Conservation (phyloP, 2,797 vertebrate genomes). For the Botia kubotai region DNA sequence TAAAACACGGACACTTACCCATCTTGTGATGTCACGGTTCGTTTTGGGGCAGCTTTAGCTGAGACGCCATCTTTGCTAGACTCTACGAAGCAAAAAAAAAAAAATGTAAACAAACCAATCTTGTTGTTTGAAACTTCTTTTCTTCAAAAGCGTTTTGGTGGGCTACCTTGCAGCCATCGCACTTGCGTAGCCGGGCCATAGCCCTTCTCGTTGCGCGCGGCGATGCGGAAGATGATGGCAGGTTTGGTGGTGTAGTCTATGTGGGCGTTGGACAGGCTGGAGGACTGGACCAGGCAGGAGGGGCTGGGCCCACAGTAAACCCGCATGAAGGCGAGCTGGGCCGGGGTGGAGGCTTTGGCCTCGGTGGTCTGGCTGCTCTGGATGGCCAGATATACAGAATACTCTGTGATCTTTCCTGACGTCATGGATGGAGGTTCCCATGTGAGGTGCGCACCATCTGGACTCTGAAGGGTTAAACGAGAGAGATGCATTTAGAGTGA, state of each 20-base stretch:
- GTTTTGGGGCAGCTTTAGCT: slow-evolving; percentile 87
- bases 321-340: slow-evolving; percentile 93
- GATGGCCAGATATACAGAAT: slow-evolving; percentile 94
- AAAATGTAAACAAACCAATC: background rate
- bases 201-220: slow-evolving; percentile 95
- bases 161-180: slow-evolving; percentile 92
- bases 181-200: slow-evolving; percentile 96
- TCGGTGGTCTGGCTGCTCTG: slow-evolving; percentile 90
- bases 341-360: slow-evolving; percentile 86
- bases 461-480: slow-evolving; percentile 76
- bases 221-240: slow-evolving; percentile 97
- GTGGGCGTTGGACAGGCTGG: slow-evolving; percentile 92
- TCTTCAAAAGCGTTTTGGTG: background rate
- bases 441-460: slow-evolving; percentile 94
- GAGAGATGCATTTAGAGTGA: background rate
- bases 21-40: slow-evolving; percentile 90
- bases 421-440: slow-evolving; percentile 96
- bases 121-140: background rate
- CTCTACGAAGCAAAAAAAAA: slow-evolving; percentile 72
- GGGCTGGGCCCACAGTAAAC: slow-evolving; percentile 95
- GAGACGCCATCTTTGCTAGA: slow-evolving; percentile 89
- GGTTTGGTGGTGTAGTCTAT: slow-evolving; percentile 97
- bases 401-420: slow-evolving; percentile 93
- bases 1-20: slow-evolving; percentile 77
- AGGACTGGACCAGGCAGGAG: slow-evolving; percentile 91